Base-by-base conservation (phyloP, 2,113 vertebrate genomes). In the Isichthys henryi region DNA sequence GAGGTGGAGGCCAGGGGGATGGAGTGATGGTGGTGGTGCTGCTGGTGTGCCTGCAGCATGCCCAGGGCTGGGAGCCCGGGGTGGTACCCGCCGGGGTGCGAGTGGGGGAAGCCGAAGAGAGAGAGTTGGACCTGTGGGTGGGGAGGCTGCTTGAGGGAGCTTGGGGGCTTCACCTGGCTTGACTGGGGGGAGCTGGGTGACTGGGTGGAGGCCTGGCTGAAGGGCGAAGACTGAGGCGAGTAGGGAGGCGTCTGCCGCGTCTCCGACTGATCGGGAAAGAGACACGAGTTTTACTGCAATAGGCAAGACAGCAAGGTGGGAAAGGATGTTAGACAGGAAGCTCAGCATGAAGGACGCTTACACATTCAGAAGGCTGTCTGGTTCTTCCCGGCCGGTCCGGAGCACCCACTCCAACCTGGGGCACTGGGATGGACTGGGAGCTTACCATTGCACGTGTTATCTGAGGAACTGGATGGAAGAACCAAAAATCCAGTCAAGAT, bases 341-440 rank as follows among this genome's bases (percentile, higher is more conserved):
- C n/a, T 70, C n/a, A 4, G n/a, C 9, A 31, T 27, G n/a, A n/a
- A 31, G 27, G 27, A 13, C 10, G 3, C 98, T 98, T 95, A 99
- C 98, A 95, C 98, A 98, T 95, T 99, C 98, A 52, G 98, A 99
- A 0, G 97, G 92, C 91, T 97, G 97, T 70, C 98, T 96, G 91
- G 96, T 97, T 88, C 97, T 94, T 58, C 96, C 93, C 3, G 96
- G 95, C 48, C 96, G 94, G 87, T 98, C 98, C 85, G 95, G 95
- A 89, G 95, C 88, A 58, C 50, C 84, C 0, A 89, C 35, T 31
- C 74, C 91, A 15, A 74, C 50, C 93, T 94, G 95, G 6, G 97
- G 95, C 90, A 97, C 95, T 39, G 97, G 93, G 91, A 98, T 96
- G 89, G 97, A 96, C 93, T 98, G 98, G 90, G 97, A 97, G 93